A percentile compares a stretch with the other conserved stretches of the same genome.
These are phyloP conservation scores for Ectobius pallidus DNA, from an alignment of 2,888 invertebrate genomes.

Conservation along the genomic window DNA sequence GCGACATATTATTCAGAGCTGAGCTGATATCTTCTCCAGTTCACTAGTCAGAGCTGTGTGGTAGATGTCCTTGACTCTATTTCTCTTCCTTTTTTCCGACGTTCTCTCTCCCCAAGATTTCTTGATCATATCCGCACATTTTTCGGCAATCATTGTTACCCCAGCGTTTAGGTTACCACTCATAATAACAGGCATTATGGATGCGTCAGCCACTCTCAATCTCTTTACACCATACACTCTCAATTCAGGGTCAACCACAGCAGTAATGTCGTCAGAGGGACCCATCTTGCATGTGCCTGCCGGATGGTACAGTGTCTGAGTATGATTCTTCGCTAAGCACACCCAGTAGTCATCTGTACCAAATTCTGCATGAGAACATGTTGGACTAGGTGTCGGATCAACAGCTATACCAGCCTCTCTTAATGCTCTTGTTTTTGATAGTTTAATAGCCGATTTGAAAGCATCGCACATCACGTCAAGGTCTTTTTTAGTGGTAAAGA, in stretches of 20 bases:
- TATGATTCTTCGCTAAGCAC: constrained; percentile 41
- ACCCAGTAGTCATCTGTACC: constrained; percentile 48
- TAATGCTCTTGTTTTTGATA: not conserved
- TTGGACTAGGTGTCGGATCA: not conserved
- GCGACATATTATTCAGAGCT: not conserved
- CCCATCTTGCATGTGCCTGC: constrained; percentile 81
- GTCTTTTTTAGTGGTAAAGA: constrained; percentile 75
- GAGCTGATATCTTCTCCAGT: not conserved
- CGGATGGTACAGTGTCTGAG: constrained; percentile 73
- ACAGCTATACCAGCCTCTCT: not conserved
- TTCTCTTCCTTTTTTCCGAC: no score
- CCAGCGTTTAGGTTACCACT: constrained; percentile 74
- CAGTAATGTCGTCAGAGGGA: constrained; percentile 48
- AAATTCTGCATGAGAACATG: constrained; percentile 43
- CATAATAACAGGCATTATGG: constrained; percentile 67
- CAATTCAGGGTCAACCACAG: constrained; percentile 72
- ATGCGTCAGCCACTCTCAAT: constrained; percentile 71
- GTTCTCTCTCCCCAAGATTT: constrained; percentile 47
- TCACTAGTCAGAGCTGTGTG: not conserved
- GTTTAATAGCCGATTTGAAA: not conserved
- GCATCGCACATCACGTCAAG: constrained; percentile 68
- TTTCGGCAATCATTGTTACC: constrained; percentile 70
- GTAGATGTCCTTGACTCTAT: not conserved
- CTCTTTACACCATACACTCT: constrained; percentile 70
- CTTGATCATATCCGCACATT: constrained; percentile 69